Conservation (phyloP, 2,113 vertebrate genomes). For the Centropus bengalensis region DNA sequence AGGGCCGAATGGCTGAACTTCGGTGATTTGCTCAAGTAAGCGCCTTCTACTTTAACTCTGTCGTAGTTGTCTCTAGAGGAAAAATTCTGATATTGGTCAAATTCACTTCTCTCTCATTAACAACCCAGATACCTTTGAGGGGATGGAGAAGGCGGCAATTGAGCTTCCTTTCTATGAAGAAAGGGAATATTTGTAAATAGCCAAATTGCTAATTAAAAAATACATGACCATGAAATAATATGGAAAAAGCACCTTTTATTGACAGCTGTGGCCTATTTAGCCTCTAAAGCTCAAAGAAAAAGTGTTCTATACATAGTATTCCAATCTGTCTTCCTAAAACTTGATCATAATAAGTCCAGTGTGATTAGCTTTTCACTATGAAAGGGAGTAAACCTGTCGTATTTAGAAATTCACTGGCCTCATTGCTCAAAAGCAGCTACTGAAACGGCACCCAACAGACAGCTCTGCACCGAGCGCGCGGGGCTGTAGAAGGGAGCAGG, state of each 20-base stretch:
- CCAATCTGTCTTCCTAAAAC: not conserved
- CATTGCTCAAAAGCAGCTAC: not conserved
- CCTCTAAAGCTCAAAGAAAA: not conserved
- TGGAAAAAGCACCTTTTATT: not conserved
- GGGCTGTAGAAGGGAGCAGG: not conserved
- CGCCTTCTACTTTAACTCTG: not conserved
- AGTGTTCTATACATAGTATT: not conserved
- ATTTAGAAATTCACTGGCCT: not conserved
- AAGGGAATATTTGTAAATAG: not conserved
- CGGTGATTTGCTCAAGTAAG: conserved; percentile 72
- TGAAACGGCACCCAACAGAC: not conserved
- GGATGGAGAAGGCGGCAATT: not conserved
- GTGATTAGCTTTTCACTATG: not conserved
- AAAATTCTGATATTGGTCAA: not conserved
- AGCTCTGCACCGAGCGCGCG: not conserved
- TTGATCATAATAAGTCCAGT: not conserved
- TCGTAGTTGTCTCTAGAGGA: not conserved
- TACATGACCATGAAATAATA: not conserved
- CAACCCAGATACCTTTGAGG: not conserved
- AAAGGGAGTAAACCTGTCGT: not conserved
- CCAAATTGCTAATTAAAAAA: not conserved
- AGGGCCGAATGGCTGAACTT: conserved; percentile 73
- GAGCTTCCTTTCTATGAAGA: not conserved
- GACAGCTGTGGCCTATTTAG: not conserved
- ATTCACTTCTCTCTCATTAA: not conserved